Base-by-base conservation (phyloP, 1,140 invertebrate genomes). In the Saccostrea glomerata region DNA sequence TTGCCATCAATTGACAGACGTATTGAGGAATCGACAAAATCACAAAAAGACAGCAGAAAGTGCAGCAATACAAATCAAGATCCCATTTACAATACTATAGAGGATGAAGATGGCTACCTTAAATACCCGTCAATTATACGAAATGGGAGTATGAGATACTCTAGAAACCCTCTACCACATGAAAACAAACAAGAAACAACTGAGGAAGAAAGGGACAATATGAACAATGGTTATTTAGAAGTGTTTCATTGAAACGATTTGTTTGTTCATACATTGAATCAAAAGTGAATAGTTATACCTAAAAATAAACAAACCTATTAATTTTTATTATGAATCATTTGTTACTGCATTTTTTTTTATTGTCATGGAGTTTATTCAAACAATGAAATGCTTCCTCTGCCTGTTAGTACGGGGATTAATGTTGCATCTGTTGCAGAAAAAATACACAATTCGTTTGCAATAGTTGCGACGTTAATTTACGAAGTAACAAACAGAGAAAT, bases 21-120 rank as follows among this genome's bases (percentile, higher is more conserved):
- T 13, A 13, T 12, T 25, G 25, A 77, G 3, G 25, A 77, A 11
- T 77, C 70, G 15, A 30, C 25, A 77, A 77, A 77, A 12, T 15
- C 23, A 77, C 23, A 30, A 15, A 15, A 36, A 77, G 70, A 15
- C 70, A 77, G 23, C 30, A 25, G 9, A 15, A 3, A 30, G 23
- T 30, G 13, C 70, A 17, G 4, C 15, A 25, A 30, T 30, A 15
- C 70, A 9, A 77, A 77, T 77, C 25, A 77, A 13, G 70, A 77
- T 0, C 15, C 25, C 5, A 15, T 77, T 15, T 77, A 77, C 25
- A 5, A 40, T 36, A 30, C 25, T 25, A 77, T 77, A 3, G 70
- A 77, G 15, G 70, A 77, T 30, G 25, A 77, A 3, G 70, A 77
- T 36, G 70, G 70, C 6, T 77, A 77, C 25, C 70, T 77, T 77